A percentile compares a stretch with the other conserved stretches of the same genome.
phyloP scores from a whole-genome alignment of 2,888 invertebrate species.

The Zeuzera pyrina region DNA sequence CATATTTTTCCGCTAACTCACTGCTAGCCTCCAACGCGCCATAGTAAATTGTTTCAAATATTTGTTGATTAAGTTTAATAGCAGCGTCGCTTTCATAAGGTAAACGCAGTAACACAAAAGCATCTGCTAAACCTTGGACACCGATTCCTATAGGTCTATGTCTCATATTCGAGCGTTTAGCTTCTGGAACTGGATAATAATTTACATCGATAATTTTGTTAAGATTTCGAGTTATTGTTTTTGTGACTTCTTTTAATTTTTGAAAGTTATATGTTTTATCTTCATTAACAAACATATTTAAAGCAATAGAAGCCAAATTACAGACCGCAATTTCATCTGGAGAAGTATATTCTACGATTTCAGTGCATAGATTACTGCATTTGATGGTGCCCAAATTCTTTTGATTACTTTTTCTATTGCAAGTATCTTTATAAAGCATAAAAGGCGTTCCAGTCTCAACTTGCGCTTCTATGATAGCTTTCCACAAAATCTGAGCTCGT shows the following conservation, averaged over 20 bases:
- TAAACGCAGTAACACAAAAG: conserved; percentile 93
- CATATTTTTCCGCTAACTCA: conserved; percentile 88
- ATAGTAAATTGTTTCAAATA: conserved; percentile 98
- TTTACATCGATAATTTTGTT: conserved; percentile 98
- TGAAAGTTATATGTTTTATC: conserved; percentile 89
- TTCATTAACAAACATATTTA: conserved; percentile 92
- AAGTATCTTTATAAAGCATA: conserved; percentile 97
- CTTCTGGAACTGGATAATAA: conserved; percentile 95
- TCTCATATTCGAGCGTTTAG: conserved; percentile 87
- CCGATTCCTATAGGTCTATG: conserved; percentile 94
- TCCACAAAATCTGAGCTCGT: conserved; percentile 92
- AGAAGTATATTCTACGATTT: conserved; percentile 96
- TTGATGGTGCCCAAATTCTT: conserved; percentile 98
- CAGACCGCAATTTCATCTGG: conserved; percentile 97
- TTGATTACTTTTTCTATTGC: conserved; percentile 97
- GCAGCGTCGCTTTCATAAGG: conserved; percentile 95
- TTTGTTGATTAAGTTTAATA: conserved; percentile 89
- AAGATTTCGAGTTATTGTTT: conserved; percentile 90
- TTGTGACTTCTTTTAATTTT: conserved; percentile 89
- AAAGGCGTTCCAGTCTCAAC: conserved; percentile 99
- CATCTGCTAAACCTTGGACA: conserved; percentile 97
- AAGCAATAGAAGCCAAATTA: conserved; percentile 96
- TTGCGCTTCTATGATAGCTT: conserved; percentile 93
- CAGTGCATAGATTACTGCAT: conserved; percentile 98
- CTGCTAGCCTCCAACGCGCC: conserved; percentile 97